A percentile compares a stretch with the other conserved stretches of the same genome.
Conservation (phyloP, 2,888 invertebrate species). For the Opisthograptis luteolata region DNA sequence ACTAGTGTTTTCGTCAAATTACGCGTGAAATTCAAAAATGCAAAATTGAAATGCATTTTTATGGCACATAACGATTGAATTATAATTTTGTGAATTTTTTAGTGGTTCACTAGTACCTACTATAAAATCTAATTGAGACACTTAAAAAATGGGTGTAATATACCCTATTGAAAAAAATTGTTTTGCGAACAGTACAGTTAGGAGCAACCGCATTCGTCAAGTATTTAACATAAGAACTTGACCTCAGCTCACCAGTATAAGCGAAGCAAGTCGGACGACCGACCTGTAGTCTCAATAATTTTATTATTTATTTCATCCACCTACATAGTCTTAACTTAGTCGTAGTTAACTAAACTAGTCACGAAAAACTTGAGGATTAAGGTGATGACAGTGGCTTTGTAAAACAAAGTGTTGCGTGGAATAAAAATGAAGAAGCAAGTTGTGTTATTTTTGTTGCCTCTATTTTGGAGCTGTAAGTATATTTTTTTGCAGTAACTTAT, state of each 20-base stretch:
- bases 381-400: constrained; percentile 34
- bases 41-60: too few species aligned
- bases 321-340: constrained; percentile 6
- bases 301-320: constrained; percentile 24
- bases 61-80: too few species aligned
- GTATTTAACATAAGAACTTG: constrained; percentile 66
- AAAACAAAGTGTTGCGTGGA: constrained; percentile 34
- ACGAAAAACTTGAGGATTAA: constrained; percentile 14
- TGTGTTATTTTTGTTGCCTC: constrained; percentile 51
- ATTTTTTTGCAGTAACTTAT: too few species aligned
- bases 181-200: constrained; percentile 58
- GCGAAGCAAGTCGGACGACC: constrained; percentile 18
- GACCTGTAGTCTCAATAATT: constrained; percentile 32
- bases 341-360: constrained; percentile 7
- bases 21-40: too few species aligned
- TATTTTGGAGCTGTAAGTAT: constrained; percentile 58
- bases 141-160: too few species aligned
- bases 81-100: too few species aligned
- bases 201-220: constrained; percentile 60
- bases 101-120: too few species aligned
- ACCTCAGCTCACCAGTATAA: constrained; percentile 74
- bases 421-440: constrained; percentile 52
- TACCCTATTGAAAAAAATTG: constrained; percentile 7
- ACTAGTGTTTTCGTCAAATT: too few species aligned
- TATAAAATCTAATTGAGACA: too few species aligned